Evolutionary conservation across 2,888 invertebrate genomes (phyloP).

Genomic region (Rotaria sp.): DNA sequence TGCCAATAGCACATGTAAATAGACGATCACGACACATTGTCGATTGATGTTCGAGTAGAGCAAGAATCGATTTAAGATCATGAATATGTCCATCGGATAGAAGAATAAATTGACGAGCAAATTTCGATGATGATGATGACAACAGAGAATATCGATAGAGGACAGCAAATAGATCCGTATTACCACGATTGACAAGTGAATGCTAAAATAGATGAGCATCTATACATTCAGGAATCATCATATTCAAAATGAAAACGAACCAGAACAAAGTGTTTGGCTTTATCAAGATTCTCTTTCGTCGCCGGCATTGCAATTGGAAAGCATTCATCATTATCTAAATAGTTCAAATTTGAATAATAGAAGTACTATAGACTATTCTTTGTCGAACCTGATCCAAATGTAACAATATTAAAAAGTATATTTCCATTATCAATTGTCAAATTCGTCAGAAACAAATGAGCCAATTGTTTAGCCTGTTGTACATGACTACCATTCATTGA

Average conservation of each 20-base stretch:
- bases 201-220: background rate
- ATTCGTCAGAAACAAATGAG: background rate
- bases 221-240: background rate
- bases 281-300: background rate
- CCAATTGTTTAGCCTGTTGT: conserved; percentile 22
- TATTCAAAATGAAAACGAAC: background rate
- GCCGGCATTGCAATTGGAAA: background rate
- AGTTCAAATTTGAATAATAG: background rate
- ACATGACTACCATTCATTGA: conserved; percentile 53
- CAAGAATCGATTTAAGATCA: background rate
- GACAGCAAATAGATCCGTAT: too few species aligned
- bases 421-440: background rate
- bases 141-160: background rate
- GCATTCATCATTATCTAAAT: conserved; percentile 23
- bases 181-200: background rate
- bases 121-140: background rate
- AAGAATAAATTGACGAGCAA: background rate
- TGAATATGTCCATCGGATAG: background rate
- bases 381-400: background rate
- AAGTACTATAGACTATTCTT: too few species aligned
- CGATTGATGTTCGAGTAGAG: background rate
- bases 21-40: conserved; percentile 37
- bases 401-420: background rate
- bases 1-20: conserved; percentile 36
- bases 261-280: background rate